These are phyloP conservation scores for Tubulanus polymorphus DNA, from an alignment of 2,888 invertebrate genomes.

Conservation along the genomic window DNA sequence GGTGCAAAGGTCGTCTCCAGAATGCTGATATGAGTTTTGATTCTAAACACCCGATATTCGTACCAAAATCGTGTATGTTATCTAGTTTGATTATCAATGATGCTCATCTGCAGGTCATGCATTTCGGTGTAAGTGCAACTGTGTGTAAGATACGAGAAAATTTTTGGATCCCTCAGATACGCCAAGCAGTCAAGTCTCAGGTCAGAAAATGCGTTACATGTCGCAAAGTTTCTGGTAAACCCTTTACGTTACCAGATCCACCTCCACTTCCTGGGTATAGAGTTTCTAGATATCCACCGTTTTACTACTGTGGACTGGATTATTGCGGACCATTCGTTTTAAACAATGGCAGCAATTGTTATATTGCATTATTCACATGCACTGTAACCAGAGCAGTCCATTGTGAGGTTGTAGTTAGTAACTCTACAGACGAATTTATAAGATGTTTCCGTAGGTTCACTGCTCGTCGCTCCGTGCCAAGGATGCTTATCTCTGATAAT, in stretches of 20 bases:
- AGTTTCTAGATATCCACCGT: not conserved
- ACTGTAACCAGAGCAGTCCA: slow-evolving; percentile 6
- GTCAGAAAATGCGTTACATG: not conserved
- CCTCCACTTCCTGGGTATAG: not conserved
- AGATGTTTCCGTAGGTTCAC: slow-evolving; percentile 19
- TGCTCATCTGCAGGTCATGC: not conserved
- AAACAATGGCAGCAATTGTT: not conserved
- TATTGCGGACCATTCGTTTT: not conserved
- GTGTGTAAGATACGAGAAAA: not conserved
- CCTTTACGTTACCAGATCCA: not conserved
- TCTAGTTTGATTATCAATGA: not conserved
- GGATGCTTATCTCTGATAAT: slow-evolving; percentile 16
- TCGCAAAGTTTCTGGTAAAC: not conserved
- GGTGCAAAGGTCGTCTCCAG: not conserved
- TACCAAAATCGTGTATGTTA: not conserved
- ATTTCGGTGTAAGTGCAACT: not conserved
- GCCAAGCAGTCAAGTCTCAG: not conserved
- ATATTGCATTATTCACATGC: slow-evolving; percentile 5
- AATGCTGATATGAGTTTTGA: not conserved
- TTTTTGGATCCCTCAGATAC: not conserved
- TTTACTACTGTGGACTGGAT: not conserved
- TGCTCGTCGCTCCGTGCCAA: slow-evolving; percentile 15
- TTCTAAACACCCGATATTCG: not conserved
- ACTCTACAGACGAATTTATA: slow-evolving; percentile 11
- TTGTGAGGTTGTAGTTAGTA: slow-evolving; percentile 5